phyloP scores from a whole-genome alignment of 53 echinoderm and acorn worm genomes.

The Holothuria scabra region DNA sequence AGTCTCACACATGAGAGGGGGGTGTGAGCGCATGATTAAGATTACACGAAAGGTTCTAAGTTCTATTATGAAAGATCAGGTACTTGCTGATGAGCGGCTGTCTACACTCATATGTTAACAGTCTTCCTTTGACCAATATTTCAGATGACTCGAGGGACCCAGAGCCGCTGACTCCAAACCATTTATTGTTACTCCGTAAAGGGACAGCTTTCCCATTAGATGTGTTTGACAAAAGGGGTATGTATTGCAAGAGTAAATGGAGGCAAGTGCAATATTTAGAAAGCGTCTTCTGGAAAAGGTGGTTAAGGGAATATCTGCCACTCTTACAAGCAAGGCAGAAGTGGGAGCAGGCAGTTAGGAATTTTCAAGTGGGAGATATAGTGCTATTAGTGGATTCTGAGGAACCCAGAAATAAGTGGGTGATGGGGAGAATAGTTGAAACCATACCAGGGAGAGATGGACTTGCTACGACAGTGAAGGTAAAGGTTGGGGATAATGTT shows the following conservation, averaged over 20 bases:
- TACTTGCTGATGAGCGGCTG: slow-evolving; percentile 56
- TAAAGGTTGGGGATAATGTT: slow-evolving; percentile 47
- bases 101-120: slow-evolving; percentile 63
- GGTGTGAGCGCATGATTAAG: slow-evolving; percentile 64
- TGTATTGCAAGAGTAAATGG: slow-evolving; percentile 55
- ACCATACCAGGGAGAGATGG: slow-evolving; percentile 50
- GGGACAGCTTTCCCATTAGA: slow-evolving; percentile 51
- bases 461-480: slow-evolving; percentile 58
- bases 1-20: slow-evolving; percentile 62
- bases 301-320: slow-evolving; percentile 59
- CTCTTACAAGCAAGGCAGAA: slow-evolving; percentile 52
- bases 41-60: slow-evolving; percentile 51
- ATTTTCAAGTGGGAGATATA: slow-evolving; percentile 43
- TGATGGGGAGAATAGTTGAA: slow-evolving; percentile 62
- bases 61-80: slow-evolving; percentile 61
- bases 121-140: slow-evolving; percentile 59
- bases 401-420: slow-evolving; percentile 62
- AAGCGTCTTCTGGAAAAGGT: slow-evolving; percentile 57
- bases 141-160: slow-evolving; percentile 62
- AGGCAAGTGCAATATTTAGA: slow-evolving; percentile 59
- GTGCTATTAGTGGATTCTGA: slow-evolving; percentile 49
- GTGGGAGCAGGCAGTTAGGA: slow-evolving; percentile 43
- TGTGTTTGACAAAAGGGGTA: slow-evolving; percentile 56
- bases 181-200: slow-evolving; percentile 57
- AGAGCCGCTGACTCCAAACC: slow-evolving; percentile 69